phyloP scores from a whole-genome alignment of 2,888 invertebrate genomes.

The Pseudolycoriella hygida region DNA sequence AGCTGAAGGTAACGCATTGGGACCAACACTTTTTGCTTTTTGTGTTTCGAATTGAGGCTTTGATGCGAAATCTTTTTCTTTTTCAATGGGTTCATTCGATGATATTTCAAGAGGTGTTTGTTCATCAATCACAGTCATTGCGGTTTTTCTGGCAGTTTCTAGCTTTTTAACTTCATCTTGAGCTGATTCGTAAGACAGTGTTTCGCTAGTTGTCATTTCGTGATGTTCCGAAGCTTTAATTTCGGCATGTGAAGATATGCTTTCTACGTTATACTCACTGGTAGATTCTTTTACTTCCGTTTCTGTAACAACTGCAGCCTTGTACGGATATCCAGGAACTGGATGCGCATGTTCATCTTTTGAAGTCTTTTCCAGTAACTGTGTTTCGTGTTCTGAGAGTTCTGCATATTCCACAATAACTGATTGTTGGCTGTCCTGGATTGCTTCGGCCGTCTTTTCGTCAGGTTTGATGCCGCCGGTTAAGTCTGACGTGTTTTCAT shows the following conservation, averaged over 20 bases:
- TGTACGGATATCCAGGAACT: not conserved
- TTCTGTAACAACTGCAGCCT: not conserved
- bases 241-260: not conserved
- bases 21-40: not conserved
- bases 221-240: not conserved
- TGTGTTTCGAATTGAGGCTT: constrained; percentile 12
- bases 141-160: not conserved
- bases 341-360: not conserved
- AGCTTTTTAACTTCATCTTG: not conserved
- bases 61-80: constrained; percentile 26
- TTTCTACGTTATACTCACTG: not conserved
- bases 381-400: not conserved
- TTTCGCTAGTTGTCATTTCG: not conserved
- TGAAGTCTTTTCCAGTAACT: not conserved
- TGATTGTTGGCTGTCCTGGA: not conserved
- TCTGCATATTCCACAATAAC: not conserved
- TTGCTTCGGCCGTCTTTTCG: constrained; percentile 1
- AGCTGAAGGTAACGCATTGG: constrained; percentile 10
- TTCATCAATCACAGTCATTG: constrained; percentile 1
- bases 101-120: constrained; percentile 28
- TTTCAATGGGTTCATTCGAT: constrained; percentile 21
- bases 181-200: not conserved
- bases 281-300: not conserved
- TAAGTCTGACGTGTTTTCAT: not conserved
- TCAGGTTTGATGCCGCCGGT: not conserved